Base-by-base conservation (phyloP, 2,888 invertebrate genomes). In the Ophonus ardosiacus region DNA sequence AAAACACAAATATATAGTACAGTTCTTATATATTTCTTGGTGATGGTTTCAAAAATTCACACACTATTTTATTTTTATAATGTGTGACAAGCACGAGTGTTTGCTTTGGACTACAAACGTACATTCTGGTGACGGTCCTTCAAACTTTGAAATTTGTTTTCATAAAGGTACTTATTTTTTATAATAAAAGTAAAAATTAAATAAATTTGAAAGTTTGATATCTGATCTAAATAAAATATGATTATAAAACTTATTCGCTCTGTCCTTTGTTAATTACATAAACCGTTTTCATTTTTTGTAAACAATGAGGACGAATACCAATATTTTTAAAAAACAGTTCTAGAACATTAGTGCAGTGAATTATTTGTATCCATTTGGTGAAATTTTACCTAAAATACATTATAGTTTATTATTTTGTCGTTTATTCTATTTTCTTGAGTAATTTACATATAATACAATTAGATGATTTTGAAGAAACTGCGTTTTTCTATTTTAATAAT, bases 201-300 rank as follows among this genome's bases (percentile, higher is more conserved):
- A 59, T 59, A 17, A 59, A 59, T 17, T 59, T 59, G n/a, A 18
- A 59, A 59, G 59, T 59, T 59, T 59, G 59, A 59, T 59, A 4
- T 56, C 8, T 56, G 13, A 56, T 56, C 15, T 13, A 18, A 15
- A 59, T n/a, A 15, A 17, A 59, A 8, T 10, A n/a, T 59, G 17
- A 59, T 7, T 59, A 15, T 8, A 59, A 59, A 59, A 17, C n/a
- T 15, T n/a, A 15, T 59, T n/a, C 59, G 18, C 18, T 59, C 59
- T 59, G 15, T 59, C 17, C 15, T 8, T 51, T 13, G 31, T 31
- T 31, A 31, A 31, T 0, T 31, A 31, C 5, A 31, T 31, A 4
- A 31, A 31, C 5, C 31, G 31, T 31, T 31, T 31, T 31, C 31
- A 31, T 31, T 31, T 21, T 31, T 31, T 6, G 5, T 31, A 31